Conservation (phyloP, 2,113 vertebrate species). For the Agapornis roseicollis region DNA sequence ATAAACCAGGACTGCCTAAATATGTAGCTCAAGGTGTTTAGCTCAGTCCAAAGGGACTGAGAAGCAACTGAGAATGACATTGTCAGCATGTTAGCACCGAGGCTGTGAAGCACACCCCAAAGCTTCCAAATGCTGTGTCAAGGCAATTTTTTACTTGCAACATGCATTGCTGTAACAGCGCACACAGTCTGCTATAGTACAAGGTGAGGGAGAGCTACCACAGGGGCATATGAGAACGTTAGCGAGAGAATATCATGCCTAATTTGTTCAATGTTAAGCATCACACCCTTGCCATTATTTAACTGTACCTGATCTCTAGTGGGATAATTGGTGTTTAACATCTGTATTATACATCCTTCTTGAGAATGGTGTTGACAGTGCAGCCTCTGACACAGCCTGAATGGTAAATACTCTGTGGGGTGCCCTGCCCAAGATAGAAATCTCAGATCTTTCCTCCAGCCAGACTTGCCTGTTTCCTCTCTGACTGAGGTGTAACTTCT, state of each 20-base stretch:
- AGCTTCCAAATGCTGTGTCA: neutral
- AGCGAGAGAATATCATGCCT: neutral
- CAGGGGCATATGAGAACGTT: neutral
- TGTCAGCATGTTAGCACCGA: neutral
- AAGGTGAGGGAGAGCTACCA: neutral
- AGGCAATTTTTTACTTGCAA: neutral
- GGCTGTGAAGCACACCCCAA: neutral
- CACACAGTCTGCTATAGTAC: neutral
- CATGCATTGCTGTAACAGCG: neutral
- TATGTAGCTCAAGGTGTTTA: neutral
- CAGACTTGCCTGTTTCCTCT: slow-evolving; percentile 40
- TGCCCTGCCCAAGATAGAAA: slow-evolving; percentile 63
- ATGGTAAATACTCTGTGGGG: slow-evolving; percentile 28
- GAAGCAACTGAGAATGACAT: neutral
- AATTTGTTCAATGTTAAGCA: slow-evolving; percentile 20
- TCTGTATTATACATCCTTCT: slow-evolving; percentile 53
- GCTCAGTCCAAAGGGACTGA: neutral
- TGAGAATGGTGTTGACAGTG: slow-evolving; percentile 56
- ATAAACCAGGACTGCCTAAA: neutral
- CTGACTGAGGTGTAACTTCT: neutral
- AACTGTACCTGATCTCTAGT: slow-evolving; percentile 44
- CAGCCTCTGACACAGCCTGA: slow-evolving; percentile 17
- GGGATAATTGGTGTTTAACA: slow-evolving; percentile 65
- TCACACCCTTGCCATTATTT: slow-evolving; percentile 58
- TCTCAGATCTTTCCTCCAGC: slow-evolving; percentile 54